Evolutionary conservation across 2,113 vertebrate genomes (phyloP), one percentile per base, ranked within the genome.

Genomic region (Larimichthys crocea): DNA sequence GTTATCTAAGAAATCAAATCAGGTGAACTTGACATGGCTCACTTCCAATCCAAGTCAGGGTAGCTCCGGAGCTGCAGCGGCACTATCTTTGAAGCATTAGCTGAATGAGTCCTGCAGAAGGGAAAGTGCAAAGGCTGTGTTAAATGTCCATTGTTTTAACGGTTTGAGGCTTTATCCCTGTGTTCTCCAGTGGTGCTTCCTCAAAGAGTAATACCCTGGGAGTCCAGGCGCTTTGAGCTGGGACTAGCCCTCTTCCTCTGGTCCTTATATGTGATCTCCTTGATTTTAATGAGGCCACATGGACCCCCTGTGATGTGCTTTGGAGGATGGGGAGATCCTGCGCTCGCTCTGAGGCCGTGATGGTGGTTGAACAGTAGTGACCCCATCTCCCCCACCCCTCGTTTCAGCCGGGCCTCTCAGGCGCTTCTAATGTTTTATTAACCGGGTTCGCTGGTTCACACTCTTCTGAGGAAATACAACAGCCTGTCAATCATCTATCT

Each of bases 201-300:
- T 91, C 88, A 94, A 92, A 89, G 86, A 85, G 44, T 49, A 60
- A 87, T 84, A 85, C 83, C 90, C 87, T 82, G 87, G 93, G 92
- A 94, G 85, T 74, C 81, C 73, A 61, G 86, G 69, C 48, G 76
- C 89, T 92, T 88, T 92, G 92, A 93, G 90, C 82, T 53, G 79
- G 86, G 85, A 89, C 90, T 84, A 77, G 76, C 83, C 89, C 89
- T 87, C 88, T 91, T 94, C 90, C 93, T 93, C 91, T 95, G 92
- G 92, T 95, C 92, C 92, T 93, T 94, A 92, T 93, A 93, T 92
- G 89, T 90, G 92, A 94, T 92, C 92, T 86, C 88, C 94, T 94
- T 94, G 94, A 93, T 95, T 95, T 95, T 96, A 95, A 95, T 94
- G 93, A 95, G 94, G 92, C 92, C 90, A 86, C 87, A 88, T 79